Percentiles rank a stretch among this genome's conserved stretches.
Conservation (phyloP, 2,888 invertebrate species). For the Leucophora obtusa region DNA sequence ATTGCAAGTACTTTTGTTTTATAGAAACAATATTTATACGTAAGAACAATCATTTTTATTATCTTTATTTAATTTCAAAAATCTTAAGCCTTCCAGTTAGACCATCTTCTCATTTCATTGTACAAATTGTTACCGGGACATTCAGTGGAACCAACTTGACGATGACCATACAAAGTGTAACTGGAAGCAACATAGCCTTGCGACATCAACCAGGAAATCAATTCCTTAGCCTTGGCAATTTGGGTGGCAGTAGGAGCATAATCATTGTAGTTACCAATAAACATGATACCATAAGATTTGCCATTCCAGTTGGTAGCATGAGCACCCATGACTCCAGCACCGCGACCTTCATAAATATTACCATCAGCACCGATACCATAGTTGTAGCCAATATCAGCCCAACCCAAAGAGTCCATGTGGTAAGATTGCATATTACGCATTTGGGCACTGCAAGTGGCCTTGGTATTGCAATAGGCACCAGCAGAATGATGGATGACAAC, state of each 20-base stretch:
- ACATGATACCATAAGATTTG: conserved; percentile 74
- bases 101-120: conserved; percentile 73
- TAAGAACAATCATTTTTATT: too few species aligned
- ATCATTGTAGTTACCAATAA: conserved; percentile 74
- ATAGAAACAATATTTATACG: too few species aligned
- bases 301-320: conserved; percentile 74
- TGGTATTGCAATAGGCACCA: conserved; percentile 74
- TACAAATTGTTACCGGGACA: conserved; percentile 75
- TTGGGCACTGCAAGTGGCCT: conserved; percentile 69
- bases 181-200: conserved; percentile 70
- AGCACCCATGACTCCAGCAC: conserved; percentile 72
- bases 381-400: conserved; percentile 75
- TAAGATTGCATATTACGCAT: conserved; percentile 73
- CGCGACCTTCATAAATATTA: conserved; percentile 75
- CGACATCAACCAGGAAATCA: conserved; percentile 70
- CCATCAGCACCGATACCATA: conserved; percentile 76
- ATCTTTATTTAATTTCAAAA: neutral
- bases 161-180: conserved; percentile 73
- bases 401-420: conserved; percentile 73
- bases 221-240: conserved; percentile 69
- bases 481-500: conserved; percentile 71
- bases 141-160: conserved; percentile 73
- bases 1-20: too few species aligned
- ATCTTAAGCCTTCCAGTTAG: conserved; percentile 73
- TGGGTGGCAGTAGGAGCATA: conserved; percentile 68